Base-by-base conservation (phyloP, 2,113 vertebrate genomes). In the Calonectris borealis region DNA sequence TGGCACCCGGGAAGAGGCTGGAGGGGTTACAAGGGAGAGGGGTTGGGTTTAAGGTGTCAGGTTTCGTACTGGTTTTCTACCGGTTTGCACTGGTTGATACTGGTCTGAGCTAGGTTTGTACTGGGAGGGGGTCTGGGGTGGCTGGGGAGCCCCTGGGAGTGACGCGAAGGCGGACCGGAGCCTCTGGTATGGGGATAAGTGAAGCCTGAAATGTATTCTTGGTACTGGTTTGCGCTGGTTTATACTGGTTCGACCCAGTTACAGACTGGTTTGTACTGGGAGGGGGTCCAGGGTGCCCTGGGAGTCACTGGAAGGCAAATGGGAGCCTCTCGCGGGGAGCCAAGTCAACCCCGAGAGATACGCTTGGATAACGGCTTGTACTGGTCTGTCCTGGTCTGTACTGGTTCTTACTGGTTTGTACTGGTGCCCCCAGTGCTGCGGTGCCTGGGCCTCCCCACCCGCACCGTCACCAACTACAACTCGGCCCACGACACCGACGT, bases 401-500 rank as follows among this genome's bases (percentile, higher is more conserved):
- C 76, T 64, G 76, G 52, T 73, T 31, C 8, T 1, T 54, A 40
- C 32, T 79, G 88, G 57, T 73, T 18, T 16, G 3, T 69, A 31
- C 34, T 62, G 52, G 48, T 51, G 31, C 52, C 11, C 15, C 4
- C 96, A 99, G 99, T 99, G 62, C 93, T 99, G 66, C 98, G 99
- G 13, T 99, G 99, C 97, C 95, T 99, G 64, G 99, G 99, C 15
- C 97, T 99, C 44, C 98, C 99, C 51, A 94, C 97, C 46, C 98
- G 99, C 16, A 98, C 98, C 0, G 96, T 99, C 77, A 99, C 99
- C 96, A 99, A 99, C 97, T 99, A 98, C 98, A 98, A 97, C 95
- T 99, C 99, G 0, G 99, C 99, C 6, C 99, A 99, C 3, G 99
- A 99, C 98, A 99, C 99, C 2, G 99, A 99, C 85, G 97, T 98